Percentiles rank a stretch among this genome's conserved stretches.
Evolutionary conservation across 2,113 vertebrate genomes (phyloP).

Genomic region (Xiphias gladius): DNA sequence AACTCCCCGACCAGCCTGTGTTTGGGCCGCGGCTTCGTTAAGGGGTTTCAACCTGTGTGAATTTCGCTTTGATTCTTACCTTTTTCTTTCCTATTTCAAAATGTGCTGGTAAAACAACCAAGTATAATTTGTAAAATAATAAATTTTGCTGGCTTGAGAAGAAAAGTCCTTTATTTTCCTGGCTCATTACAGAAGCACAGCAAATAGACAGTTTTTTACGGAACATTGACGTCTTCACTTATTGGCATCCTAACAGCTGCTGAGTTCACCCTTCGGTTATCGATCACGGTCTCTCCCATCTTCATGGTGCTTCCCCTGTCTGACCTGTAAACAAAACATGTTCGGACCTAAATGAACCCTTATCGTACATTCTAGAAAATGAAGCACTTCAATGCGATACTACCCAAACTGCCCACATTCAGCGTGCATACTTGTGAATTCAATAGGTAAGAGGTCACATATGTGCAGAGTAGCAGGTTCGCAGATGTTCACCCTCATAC

Average conservation of each 20-base stretch:
- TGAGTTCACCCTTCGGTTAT: constrained; percentile 21
- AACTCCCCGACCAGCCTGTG: not conserved
- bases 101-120: not conserved
- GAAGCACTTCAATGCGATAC: too few species aligned
- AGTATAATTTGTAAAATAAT: not conserved
- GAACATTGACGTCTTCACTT: not conserved
- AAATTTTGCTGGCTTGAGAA: not conserved
- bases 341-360: too few species aligned
- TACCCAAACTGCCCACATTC: not conserved
- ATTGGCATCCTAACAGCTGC: not conserved
- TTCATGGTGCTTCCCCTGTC: too few species aligned
- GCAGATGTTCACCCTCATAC: constrained; percentile 8
- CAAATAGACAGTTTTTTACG: not conserved
- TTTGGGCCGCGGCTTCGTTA: not conserved
- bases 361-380: not conserved
- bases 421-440: not conserved
- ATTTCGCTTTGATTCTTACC: not conserved
- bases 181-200: not conserved
- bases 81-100: not conserved
- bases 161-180: not conserved
- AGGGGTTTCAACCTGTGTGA: fast-evolving
- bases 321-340: not conserved
- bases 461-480: not conserved
- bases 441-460: not conserved
- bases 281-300: not conserved